phyloP scores from a whole-genome alignment of 2,888 invertebrate genomes.

The Pinctada fucata region DNA sequence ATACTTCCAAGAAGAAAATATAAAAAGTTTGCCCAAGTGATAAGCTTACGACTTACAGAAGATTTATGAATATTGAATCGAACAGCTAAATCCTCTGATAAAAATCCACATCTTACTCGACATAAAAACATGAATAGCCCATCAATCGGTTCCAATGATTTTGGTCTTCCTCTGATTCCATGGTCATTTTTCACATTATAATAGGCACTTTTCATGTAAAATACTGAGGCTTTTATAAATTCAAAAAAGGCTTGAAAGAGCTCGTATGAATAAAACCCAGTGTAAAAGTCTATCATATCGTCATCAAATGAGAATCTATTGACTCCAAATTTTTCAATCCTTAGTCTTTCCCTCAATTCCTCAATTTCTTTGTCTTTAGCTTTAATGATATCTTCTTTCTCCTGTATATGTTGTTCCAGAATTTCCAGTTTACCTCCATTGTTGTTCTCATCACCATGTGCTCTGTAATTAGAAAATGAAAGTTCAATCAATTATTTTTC shows the following conservation, averaged over 20 bases:
- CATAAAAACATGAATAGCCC: conserved; percentile 41
- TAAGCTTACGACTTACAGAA: conserved; percentile 28
- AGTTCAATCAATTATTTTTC: no score
- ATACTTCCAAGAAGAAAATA: conserved; percentile 27
- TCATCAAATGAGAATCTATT: no score
- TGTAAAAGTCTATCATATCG: conserved; percentile 28
- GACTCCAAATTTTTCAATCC: conserved; percentile 15
- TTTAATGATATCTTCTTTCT: no score
- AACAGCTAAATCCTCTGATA: conserved; percentile 33
- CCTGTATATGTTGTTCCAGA: no score
- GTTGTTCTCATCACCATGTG: neutral
- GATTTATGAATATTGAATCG: conserved; percentile 36
- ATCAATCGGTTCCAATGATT: no score
- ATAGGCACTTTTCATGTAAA: conserved; percentile 32
- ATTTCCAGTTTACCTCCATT: no score
- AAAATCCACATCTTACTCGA: conserved; percentile 24
- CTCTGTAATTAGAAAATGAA: no score
- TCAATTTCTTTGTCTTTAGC: no score
- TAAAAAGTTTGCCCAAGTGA: no score
- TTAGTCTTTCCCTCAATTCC: conserved; percentile 20
- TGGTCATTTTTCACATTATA: conserved; percentile 24
- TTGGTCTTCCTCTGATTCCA: conserved; percentile 21
- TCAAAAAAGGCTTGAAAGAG: no score
- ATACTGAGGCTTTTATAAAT: conserved; percentile 31
- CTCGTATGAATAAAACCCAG: conserved; percentile 28